phyloP scores from a whole-genome alignment of 2,113 vertebrate genomes.

The Eubucco bourcierii region DNA sequence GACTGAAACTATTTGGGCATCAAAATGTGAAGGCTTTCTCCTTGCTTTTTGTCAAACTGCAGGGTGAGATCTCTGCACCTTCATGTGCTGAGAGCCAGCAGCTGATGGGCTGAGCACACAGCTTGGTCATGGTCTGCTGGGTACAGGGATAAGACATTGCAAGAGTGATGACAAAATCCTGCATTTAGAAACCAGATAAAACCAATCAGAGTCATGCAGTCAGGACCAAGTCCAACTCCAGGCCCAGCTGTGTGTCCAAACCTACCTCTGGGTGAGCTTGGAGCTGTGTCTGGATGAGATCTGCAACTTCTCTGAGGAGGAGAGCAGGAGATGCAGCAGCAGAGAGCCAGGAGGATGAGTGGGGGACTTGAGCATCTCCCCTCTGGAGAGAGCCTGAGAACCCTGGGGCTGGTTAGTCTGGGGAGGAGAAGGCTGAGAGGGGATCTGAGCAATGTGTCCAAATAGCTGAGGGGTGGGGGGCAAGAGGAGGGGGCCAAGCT shows the following conservation, averaged over 20 bases:
- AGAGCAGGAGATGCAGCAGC: neutral
- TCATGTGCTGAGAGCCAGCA: neutral
- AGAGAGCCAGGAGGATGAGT: too few species aligned
- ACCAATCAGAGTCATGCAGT: rapidly evolving
- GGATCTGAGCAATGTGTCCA: too few species aligned
- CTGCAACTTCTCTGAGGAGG: neutral
- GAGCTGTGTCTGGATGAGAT: neutral
- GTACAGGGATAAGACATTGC: rapidly evolving
- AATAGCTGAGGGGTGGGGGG: too few species aligned
- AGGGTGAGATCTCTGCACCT: neutral
- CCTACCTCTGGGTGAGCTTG: neutral
- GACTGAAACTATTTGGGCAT: neutral
- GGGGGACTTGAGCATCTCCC: too few species aligned
- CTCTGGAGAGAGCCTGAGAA: too few species aligned
- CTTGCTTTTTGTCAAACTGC: neutral
- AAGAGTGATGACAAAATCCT: neutral
- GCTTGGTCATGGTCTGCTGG: neutral
- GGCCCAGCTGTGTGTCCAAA: neutral
- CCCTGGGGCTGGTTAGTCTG: too few species aligned
- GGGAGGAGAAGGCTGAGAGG: too few species aligned
- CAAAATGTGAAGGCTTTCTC: neutral
- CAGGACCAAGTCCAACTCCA: neutral
- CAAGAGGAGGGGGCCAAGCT: too few species aligned
- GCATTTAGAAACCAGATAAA: neutral
- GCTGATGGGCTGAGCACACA: neutral